These are phyloP conservation scores for Poecilia wingei DNA, from an alignment of 2,797 vertebrate species.

Conservation along the genomic window DNA sequence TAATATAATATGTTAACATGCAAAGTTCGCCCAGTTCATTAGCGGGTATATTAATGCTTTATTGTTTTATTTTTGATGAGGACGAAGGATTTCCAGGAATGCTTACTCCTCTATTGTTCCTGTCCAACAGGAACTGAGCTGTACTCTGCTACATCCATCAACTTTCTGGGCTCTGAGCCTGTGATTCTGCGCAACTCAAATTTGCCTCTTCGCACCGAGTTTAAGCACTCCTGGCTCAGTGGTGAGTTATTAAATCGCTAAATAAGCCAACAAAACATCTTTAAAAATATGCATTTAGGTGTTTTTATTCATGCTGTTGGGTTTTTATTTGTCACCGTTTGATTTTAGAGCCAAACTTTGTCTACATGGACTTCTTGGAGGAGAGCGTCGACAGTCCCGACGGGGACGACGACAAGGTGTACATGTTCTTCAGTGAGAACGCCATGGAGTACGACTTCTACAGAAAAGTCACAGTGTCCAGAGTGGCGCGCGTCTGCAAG, in stretches of 20 bases:
- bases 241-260: constrained; percentile 68
- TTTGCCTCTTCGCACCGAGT: constrained; percentile 77
- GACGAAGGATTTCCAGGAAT: constrained; percentile 53
- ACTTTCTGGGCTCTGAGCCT: constrained; percentile 86
- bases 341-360: constrained; percentile 83
- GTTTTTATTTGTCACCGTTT: constrained; percentile 17
- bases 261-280: neutral
- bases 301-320: neutral
- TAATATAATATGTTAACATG: constrained; percentile 11
- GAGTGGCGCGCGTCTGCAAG: constrained; percentile 86
- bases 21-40: neutral
- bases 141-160: constrained; percentile 85
- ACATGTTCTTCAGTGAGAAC: constrained; percentile 87
- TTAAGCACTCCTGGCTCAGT: constrained; percentile 82
- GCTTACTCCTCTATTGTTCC: constrained; percentile 50
- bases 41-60: constrained; percentile 22
- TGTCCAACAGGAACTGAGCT: constrained; percentile 80
- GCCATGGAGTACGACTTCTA: constrained; percentile 87
- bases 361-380: constrained; percentile 82
- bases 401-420: constrained; percentile 84
- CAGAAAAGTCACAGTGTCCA: constrained; percentile 81
- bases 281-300: neutral
- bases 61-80: constrained; percentile 37
- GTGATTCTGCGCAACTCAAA: constrained; percentile 78
- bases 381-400: constrained; percentile 75